Evolutionary conservation across 1,140 invertebrate species (phyloP), one percentile per base, ranked within the genome.

Genomic region (Protaetia brevitarsis): DNA sequence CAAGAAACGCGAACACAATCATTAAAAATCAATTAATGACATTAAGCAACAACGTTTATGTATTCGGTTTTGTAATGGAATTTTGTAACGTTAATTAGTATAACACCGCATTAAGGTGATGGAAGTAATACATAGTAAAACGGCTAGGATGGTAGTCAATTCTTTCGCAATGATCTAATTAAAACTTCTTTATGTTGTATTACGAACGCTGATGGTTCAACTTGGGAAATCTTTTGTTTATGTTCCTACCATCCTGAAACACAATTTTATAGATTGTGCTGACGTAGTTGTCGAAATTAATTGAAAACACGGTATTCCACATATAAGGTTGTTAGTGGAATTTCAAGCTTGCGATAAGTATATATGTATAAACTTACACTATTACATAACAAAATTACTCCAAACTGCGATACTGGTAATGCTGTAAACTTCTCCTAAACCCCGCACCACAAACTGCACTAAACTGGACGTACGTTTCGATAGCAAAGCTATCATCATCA

Each of bases 21-120:
- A 51, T 51, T 51, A 51, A 51, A 51, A 51, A 6, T 51, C 41
- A 51, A 51, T 51, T 51, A 51, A 51, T 23, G 41, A 51, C 26
- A 10, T 51, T 51, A 51, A 51, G 41, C 11, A 51, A n/a, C n/a
- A n/a, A 51, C 41, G 41, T 51, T 51, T 51, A 51, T 51, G 19
- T 51, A 51, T 51, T 51, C 41, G 26, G 41, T 51, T 5, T 21
- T 51, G 41, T 26, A 51, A 51, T 23, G 16, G 26, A 51, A 51
- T 51, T 51, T 51, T 51, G 41, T 23, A 51, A 51, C 26, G 41
- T 51, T 51, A 51, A 51, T 51, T 51, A 51, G 26, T 51, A 23
- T 23, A 51, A 51, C 41, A 10, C 21, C 19, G 13, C 41, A n/a
- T n/a, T n/a, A n/a, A n/a, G n/a, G n/a, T 23, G 26, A 5, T 8